These are phyloP conservation scores for Australoheros facetus DNA, from an alignment of 2,797 vertebrate species.

Conservation along the genomic window DNA sequence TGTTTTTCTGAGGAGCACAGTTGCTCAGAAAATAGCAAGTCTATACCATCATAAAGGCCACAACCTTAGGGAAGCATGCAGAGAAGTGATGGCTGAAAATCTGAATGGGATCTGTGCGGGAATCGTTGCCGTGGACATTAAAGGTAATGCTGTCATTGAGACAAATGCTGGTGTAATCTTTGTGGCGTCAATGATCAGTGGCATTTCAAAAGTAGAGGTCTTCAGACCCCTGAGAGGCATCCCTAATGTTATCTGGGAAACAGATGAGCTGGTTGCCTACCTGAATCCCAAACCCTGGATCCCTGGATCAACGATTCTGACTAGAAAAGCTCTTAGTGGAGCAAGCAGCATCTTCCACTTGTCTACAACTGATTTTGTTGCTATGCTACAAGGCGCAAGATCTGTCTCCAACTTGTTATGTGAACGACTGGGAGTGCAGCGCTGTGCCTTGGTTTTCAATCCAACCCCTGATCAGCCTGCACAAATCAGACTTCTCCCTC, in stretches of 20 bases:
- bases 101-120: constrained; percentile 77
- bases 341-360: constrained; percentile 79
- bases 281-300: constrained; percentile 81
- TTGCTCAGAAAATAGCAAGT: constrained; percentile 82
- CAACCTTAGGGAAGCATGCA: constrained; percentile 76
- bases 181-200: constrained; percentile 74
- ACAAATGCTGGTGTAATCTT: constrained; percentile 83
- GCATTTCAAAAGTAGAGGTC: constrained; percentile 74
- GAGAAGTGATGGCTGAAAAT: constrained; percentile 77
- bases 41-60: constrained; percentile 81
- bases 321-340: constrained; percentile 73
- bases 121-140: constrained; percentile 78
- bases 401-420: constrained; percentile 75
- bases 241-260: constrained; percentile 82
- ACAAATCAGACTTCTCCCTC: constrained; percentile 77
- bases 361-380: constrained; percentile 67
- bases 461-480: constrained; percentile 66
- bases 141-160: constrained; percentile 79
- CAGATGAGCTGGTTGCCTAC: constrained; percentile 78
- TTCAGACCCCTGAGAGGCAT: constrained; percentile 71
- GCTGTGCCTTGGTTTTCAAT: constrained; percentile 78
- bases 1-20: constrained; percentile 80
- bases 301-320: constrained; percentile 78
- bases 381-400: constrained; percentile 74
- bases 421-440: constrained; percentile 72